Evolutionary conservation across 2,888 invertebrate genomes (phyloP).

Genomic region (Ormyrus labotus): DNA sequence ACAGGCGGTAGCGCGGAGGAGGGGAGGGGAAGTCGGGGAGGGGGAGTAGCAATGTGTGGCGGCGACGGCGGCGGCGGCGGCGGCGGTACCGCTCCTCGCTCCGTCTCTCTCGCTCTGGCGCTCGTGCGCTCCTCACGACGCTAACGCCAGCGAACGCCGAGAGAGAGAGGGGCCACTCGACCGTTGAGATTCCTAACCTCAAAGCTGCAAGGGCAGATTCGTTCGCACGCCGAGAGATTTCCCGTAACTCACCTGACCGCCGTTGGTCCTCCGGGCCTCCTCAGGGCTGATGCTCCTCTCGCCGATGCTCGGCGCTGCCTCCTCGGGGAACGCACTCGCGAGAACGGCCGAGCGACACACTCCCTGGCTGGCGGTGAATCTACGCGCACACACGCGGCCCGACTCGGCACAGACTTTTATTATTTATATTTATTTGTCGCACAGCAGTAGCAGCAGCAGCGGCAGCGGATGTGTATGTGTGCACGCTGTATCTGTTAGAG

Average conservation of each 20-base stretch:
- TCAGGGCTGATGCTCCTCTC: not conserved
- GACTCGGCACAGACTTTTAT: not conserved
- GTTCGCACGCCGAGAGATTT: not conserved
- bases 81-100: constrained; percentile 41
- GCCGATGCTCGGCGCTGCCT: not conserved
- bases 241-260: not conserved
- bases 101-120: constrained; percentile 55
- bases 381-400: not conserved
- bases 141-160: not conserved
- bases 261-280: no score
- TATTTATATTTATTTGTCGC: no score
- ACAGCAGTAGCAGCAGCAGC: not conserved
- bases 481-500: no score
- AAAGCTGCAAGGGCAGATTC: constrained; percentile 19
- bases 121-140: constrained; percentile 41
- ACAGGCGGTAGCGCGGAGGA: no score
- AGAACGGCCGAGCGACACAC: not conserved
- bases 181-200: constrained; percentile 59
- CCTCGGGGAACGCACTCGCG: not conserved
- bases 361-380: not conserved
- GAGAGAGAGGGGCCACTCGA: constrained; percentile 47
- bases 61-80: constrained; percentile 31
- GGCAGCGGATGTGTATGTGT: not conserved
- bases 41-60: not conserved
- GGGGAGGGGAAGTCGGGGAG: no score